Evolutionary conservation across 2,797 vertebrate species (phyloP).

Genomic region (Euphonia xanthogaster): DNA sequence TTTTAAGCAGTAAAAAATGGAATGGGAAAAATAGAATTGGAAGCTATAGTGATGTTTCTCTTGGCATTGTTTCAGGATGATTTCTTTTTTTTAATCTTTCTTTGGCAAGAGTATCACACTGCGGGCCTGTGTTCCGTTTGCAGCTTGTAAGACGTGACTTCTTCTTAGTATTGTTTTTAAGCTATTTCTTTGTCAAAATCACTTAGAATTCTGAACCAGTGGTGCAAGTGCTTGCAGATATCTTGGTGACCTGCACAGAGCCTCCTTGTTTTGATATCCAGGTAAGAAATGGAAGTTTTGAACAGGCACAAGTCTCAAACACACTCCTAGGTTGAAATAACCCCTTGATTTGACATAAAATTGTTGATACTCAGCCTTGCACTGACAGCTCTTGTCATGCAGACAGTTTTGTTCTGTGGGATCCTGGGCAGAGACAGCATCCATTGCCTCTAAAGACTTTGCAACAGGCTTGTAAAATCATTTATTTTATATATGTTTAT

Average conservation of each 20-base stretch:
- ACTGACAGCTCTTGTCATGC: not conserved
- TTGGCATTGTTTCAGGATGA: not conserved
- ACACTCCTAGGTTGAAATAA: not conserved
- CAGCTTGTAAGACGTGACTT: not conserved
- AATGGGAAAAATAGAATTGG: not conserved
- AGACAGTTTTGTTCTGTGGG: not conserved
- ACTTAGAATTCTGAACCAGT: not conserved
- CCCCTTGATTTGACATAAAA: not conserved
- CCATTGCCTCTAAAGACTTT: not conserved
- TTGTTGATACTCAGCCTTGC: not conserved
- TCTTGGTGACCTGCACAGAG: not conserved
- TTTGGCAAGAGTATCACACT: not conserved
- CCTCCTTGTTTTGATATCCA: not conserved
- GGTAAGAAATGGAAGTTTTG: not conserved
- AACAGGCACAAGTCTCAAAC: not conserved
- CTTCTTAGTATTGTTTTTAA: not conserved
- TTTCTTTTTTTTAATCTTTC: not conserved
- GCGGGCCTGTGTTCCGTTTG: not conserved
- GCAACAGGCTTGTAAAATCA: not conserved
- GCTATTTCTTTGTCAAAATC: not conserved
- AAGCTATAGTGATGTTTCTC: not conserved
- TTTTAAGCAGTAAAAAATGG: not conserved
- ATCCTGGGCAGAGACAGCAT: not conserved
- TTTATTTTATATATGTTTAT: not conserved
- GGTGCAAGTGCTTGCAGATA: not conserved